Conservation (phyloP, 2,888 invertebrate genomes). For the Anodontia alba region DNA sequence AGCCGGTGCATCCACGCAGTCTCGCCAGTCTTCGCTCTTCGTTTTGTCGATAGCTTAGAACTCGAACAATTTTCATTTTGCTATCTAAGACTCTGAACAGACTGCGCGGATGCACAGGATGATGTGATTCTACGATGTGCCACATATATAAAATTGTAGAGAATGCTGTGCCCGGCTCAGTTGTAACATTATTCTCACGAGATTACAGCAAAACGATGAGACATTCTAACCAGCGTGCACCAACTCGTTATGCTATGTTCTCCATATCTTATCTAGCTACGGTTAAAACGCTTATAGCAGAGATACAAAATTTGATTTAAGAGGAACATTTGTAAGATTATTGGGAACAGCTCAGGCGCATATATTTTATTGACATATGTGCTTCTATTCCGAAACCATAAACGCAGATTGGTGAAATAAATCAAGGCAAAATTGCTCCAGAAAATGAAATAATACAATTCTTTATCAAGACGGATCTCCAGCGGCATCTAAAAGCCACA, state of each 20-base stretch:
- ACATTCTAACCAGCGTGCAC: neutral
- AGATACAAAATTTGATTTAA: constrained; percentile 1
- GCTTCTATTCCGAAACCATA: neutral
- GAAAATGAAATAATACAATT: constrained; percentile 16
- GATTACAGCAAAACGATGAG: too few species aligned
- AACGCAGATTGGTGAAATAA: constrained; percentile 4
- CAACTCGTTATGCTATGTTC: neutral
- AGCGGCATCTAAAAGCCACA: neutral
- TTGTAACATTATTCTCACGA: too few species aligned
- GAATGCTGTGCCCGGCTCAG: too few species aligned
- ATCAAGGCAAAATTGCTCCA: constrained; percentile 1
- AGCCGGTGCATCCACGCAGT: too few species aligned
- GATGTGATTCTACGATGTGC: too few species aligned
- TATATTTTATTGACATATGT: constrained; percentile 20
- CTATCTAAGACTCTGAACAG: too few species aligned
- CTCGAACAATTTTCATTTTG: too few species aligned
- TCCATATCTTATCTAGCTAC: neutral
- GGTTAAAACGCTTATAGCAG: too few species aligned
- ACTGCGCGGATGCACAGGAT: too few species aligned
- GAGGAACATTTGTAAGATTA: neutral
- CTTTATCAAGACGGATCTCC: neutral
- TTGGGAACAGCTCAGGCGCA: neutral
- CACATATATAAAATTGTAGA: too few species aligned
- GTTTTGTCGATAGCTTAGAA: too few species aligned
- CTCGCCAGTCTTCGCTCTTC: too few species aligned